phyloP scores from a whole-genome alignment of 2,797 vertebrate genomes.

The Ptychobarbus kaznakovi region DNA sequence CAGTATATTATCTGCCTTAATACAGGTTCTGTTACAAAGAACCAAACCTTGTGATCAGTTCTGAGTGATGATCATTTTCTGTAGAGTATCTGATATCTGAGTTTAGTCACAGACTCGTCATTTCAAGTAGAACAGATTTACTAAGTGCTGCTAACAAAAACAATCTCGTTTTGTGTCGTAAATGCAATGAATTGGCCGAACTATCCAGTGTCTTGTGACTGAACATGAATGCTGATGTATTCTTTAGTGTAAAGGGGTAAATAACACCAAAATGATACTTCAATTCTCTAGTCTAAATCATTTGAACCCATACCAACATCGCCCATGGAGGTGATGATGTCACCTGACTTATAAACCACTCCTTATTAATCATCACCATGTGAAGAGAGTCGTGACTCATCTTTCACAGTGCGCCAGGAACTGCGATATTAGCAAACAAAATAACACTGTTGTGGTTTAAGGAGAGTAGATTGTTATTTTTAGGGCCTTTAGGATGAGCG shows the following conservation, averaged over 20 bases:
- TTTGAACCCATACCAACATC: constrained; percentile 19
- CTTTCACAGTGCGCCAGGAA: constrained; percentile 14
- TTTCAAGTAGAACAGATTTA: constrained; percentile 71
- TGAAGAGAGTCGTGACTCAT: constrained; percentile 23
- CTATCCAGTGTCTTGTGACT: constrained; percentile 75
- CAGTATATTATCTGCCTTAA: constrained; percentile 66
- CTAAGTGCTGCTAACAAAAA: constrained; percentile 62
- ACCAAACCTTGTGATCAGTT: not conserved
- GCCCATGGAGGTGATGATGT: constrained; percentile 68
- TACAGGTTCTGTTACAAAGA: constrained; percentile 40
- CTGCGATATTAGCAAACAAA: constrained; percentile 10
- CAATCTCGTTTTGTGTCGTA: constrained; percentile 56
- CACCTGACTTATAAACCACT: constrained; percentile 54
- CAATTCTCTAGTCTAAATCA: not conserved
- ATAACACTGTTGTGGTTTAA: constrained; percentile 32
- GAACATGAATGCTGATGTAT: constrained; percentile 49
- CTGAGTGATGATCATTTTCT: constrained; percentile 13
- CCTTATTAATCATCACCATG: constrained; percentile 21
- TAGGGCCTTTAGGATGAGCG: constrained; percentile 14
- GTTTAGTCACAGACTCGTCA: constrained; percentile 62
- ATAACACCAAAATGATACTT: constrained; percentile 59
- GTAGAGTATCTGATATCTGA: constrained; percentile 13
- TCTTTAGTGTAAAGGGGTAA: constrained; percentile 58
- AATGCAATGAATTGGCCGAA: constrained; percentile 55
- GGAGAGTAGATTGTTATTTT: constrained; percentile 32